Conservation (phyloP, 2,888 invertebrate species). For the Liopterus haemorrhoidalis region DNA sequence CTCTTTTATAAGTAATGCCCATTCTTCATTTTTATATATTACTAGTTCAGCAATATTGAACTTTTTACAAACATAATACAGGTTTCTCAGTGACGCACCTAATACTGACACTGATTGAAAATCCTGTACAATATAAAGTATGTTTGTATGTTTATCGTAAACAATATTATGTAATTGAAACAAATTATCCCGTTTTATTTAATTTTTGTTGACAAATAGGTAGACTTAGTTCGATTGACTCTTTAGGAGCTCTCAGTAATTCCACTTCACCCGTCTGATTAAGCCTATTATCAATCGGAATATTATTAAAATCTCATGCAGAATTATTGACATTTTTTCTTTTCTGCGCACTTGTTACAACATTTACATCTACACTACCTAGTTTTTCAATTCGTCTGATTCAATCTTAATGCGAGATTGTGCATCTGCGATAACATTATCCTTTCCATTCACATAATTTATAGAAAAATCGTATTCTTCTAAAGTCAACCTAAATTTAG, state of each 20-base stretch:
- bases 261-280: too few species aligned
- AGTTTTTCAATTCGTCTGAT: neutral
- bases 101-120: constrained; percentile 17
- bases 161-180: too few species aligned
- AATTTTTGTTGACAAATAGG: too few species aligned
- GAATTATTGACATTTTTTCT: too few species aligned
- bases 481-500: constrained; percentile 32
- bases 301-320: too few species aligned
- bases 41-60: constrained; percentile 16
- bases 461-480: constrained; percentile 31
- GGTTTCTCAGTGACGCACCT: constrained; percentile 20
- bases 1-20: too few species aligned
- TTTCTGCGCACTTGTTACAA: neutral
- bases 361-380: neutral
- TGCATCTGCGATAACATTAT: constrained; percentile 23
- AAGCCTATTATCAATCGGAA: too few species aligned
- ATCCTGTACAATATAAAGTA: constrained; percentile 11
- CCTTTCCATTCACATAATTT: constrained; percentile 30
- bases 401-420: constrained; percentile 10
- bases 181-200: too few species aligned
- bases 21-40: constrained; percentile 20
- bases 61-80: constrained; percentile 12
- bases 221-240: too few species aligned
- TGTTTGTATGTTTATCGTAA: too few species aligned
- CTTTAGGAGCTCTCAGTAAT: too few species aligned